Conservation (phyloP, 2,888 invertebrate genomes). For the Acleris holmiana region DNA sequence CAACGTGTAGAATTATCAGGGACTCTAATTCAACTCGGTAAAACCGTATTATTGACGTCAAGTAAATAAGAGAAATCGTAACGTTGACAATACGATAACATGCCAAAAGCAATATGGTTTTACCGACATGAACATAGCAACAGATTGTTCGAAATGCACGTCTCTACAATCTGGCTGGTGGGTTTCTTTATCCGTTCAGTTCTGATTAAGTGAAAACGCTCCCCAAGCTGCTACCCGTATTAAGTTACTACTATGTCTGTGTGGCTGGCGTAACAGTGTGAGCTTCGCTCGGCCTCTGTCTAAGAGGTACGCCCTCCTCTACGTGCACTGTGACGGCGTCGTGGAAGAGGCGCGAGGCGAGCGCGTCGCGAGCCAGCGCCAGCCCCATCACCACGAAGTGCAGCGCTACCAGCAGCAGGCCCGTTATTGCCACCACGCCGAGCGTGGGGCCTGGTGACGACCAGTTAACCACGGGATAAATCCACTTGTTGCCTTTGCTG, state of each 20-base stretch:
- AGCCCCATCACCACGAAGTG: conserved; percentile 85
- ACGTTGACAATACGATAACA: too few species aligned
- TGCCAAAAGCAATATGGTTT: too few species aligned
- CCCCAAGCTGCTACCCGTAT: too few species aligned
- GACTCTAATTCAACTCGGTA: too few species aligned
- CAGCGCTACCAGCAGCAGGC: conserved; percentile 84
- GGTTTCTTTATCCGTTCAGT: too few species aligned
- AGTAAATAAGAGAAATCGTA: too few species aligned
- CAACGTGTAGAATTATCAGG: too few species aligned
- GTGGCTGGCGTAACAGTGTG: background rate
- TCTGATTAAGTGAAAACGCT: too few species aligned
- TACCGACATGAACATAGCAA: too few species aligned
- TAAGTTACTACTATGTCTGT: background rate
- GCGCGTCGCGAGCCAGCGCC: conserved; percentile 73
- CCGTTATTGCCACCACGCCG: conserved; percentile 86
- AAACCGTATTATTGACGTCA: too few species aligned
- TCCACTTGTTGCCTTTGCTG: conserved; percentile 86
- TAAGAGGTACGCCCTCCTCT: conserved; percentile 59
- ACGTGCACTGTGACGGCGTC: conserved; percentile 47
- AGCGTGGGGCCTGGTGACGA: conserved; percentile 85
- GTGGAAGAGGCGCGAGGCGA: conserved; percentile 52
- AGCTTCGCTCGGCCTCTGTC: conserved; percentile 41
- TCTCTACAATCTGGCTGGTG: too few species aligned
- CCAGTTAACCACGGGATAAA: conserved; percentile 93
- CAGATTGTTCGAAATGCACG: too few species aligned